phyloP scores from a whole-genome alignment of 2,113 vertebrate genomes.

The Typhlomys cinereus region DNA sequence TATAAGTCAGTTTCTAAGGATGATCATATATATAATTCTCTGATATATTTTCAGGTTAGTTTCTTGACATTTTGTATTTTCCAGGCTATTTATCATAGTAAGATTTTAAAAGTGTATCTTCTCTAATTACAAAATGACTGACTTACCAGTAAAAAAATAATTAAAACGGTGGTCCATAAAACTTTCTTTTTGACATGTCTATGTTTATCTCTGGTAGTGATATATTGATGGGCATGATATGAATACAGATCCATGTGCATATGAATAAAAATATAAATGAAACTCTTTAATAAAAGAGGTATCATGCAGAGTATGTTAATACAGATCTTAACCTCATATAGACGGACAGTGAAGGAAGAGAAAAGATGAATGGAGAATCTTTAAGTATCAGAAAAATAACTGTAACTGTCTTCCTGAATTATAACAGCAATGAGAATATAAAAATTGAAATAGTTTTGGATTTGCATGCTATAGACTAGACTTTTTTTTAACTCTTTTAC shows the following conservation, averaged over 20 bases:
- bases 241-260: constrained; percentile 13
- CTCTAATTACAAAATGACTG: constrained; percentile 57
- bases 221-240: background rate
- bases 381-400: background rate
- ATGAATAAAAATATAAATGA: background rate
- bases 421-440: background rate
- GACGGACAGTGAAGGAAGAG: background rate
- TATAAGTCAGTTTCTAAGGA: constrained; percentile 19
- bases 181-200: constrained; percentile 35
- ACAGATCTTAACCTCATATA: constrained; percentile 33
- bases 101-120: constrained; percentile 24
- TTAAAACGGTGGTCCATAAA: background rate
- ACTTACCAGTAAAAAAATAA: constrained; percentile 15
- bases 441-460: background rate
- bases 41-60: constrained; percentile 22
- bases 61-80: background rate
- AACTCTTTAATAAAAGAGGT: constrained; percentile 31
- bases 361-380: background rate
- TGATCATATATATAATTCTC: background rate
- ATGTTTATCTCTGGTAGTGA: constrained; percentile 28
- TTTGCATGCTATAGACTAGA: background rate
- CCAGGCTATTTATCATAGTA: constrained; percentile 23
- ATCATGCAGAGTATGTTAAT: background rate
- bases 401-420: background rate
- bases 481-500: too few species aligned